phyloP scores from a whole-genome alignment of 1,140 invertebrate genomes.

The Cherax quadricarinatus region DNA sequence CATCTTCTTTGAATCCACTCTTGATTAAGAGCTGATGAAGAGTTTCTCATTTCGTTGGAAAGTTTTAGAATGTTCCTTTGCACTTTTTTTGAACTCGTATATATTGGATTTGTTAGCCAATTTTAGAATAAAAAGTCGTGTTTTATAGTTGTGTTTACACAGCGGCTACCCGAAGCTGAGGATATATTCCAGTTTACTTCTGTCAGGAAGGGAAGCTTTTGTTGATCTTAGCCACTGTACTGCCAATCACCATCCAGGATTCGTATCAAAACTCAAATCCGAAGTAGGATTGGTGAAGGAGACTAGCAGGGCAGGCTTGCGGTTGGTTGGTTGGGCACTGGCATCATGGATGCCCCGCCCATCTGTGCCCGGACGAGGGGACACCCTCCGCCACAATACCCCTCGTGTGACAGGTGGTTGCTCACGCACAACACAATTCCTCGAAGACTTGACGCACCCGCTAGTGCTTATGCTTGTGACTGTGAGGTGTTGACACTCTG shows the following conservation, averaged over 20 bases:
- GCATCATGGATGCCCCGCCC: slow-evolving; percentile 16
- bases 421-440: neutral
- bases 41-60: no score
- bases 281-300: neutral
- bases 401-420: slow-evolving; percentile 30
- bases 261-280: slow-evolving; percentile 24
- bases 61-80: neutral
- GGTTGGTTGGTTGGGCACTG: neutral
- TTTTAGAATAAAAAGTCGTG: neutral
- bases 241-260: slow-evolving; percentile 2
- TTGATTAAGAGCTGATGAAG: no score
- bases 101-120: neutral
- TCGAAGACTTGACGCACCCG: neutral
- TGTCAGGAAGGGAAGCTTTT: slow-evolving; percentile 4
- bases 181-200: slow-evolving; percentile 19
- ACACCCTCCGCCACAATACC: slow-evolving; percentile 8
- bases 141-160: neutral
- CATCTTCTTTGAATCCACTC: no score
- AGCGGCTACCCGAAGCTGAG: neutral
- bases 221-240: slow-evolving; percentile 25
- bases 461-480: neutral
- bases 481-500: neutral
- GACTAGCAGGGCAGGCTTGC: neutral
- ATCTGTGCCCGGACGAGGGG: neutral
- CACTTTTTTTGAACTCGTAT: no score